phyloP scores from a whole-genome alignment of 2,113 vertebrate genomes.

The Colistium nudipinnis region DNA sequence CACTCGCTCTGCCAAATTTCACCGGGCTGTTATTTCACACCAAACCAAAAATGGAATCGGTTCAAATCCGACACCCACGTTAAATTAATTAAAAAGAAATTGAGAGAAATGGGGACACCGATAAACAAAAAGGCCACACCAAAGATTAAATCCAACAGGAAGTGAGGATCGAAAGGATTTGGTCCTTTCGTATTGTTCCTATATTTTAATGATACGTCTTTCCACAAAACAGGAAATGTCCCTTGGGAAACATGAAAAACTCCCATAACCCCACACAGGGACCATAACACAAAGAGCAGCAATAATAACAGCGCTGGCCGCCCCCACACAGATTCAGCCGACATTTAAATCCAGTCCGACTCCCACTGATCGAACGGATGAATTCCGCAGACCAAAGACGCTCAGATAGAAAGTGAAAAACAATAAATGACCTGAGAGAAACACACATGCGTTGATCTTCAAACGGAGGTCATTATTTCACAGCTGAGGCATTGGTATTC shows the following conservation, averaged over 20 bases:
- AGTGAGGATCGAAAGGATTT: constrained; percentile 14
- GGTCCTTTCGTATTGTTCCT: constrained; percentile 46
- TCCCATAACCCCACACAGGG: constrained; percentile 9
- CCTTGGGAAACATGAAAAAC: constrained; percentile 6
- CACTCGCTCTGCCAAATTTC: too few species aligned
- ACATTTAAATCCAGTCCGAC: constrained; percentile 43
- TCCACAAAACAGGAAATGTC: not conserved
- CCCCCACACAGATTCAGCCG: constrained; percentile 36
- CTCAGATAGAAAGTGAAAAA: too few species aligned
- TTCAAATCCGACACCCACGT: too few species aligned
- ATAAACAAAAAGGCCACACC: constrained; percentile 4
- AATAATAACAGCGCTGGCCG: not conserved
- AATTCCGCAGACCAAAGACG: not conserved
- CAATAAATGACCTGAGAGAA: constrained; percentile 13
- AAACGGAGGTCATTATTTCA: constrained; percentile 25
- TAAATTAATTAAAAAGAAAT: too few species aligned
- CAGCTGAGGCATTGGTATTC: not conserved
- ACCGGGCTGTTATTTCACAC: too few species aligned
- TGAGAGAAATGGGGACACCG: constrained; percentile 5
- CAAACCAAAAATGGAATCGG: too few species aligned
- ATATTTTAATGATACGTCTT: constrained; percentile 30
- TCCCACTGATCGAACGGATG: not conserved
- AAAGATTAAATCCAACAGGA: constrained; percentile 20
- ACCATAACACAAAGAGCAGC: not conserved
- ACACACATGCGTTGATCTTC: not conserved